Base-by-base conservation (phyloP, 1,140 invertebrate genomes). In the Drosophila tristis region DNA sequence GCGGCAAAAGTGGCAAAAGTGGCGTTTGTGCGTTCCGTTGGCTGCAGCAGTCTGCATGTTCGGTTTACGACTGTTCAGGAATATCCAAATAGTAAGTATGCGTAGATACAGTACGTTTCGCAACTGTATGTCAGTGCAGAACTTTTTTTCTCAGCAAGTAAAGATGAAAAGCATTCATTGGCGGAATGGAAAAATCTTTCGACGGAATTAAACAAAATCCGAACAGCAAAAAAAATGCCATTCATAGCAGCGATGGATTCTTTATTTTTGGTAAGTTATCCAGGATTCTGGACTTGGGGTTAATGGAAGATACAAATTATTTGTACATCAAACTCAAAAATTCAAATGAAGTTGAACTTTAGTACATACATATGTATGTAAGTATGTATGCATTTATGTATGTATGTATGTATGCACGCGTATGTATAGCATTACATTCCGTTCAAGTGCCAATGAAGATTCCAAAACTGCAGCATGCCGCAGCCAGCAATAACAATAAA, bases 381-480 rank as follows among this genome's bases (percentile, higher is more conserved):
- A n/a, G 8, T 51, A n/a, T 51, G 26, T 51, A 26, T 51, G 26
- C 20, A 51, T n/a, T n/a, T n/a, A n/a, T n/a, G 16, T 29, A 29
- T 29, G 26, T 29, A 25, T 26, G 8, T 51, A n/a, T 51, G 26
- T 51, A 26, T 51, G 26, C 20, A 51, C 13, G n/a, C 9, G 16
- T 29, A 6, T 51, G 20, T 9, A n/a, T 35, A 42, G 23, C 25
- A 29, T 31, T 35, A 42, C 58, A 64, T 70, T 66, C 53, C 42
- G 26, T 51, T 62, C 75, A 79, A 78, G 74, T 84, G 80, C 75
- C 72, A 62, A 63, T 71, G 53, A 75, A 85, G 65, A 80, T 67
- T 74, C 60, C 55, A 51, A 68, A 74, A 56, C 47, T 48, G 44
- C 51, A 48, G 31, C 45, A 53, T 42, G 43, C 59, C 16, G n/a